phyloP scores from a whole-genome alignment of 2,888 invertebrate species.

The Cynaeus angustus region DNA sequence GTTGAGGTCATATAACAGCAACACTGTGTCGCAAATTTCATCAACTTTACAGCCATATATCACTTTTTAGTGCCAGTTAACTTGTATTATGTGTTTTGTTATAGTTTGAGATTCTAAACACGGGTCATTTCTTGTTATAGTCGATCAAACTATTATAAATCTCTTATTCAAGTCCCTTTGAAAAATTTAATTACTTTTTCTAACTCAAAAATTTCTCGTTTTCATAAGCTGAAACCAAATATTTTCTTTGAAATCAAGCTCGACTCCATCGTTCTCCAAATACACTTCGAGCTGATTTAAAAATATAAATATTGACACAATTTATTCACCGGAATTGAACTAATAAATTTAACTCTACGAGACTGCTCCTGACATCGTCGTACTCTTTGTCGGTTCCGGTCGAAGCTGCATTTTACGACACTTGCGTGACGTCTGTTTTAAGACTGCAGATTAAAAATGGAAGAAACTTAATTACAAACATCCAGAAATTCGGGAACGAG shows the following conservation, averaged over 20 bases:
- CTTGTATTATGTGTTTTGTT: neutral
- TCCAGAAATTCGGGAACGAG: constrained; percentile 4
- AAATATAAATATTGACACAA: constrained; percentile 23
- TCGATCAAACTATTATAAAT: neutral
- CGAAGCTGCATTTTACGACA: constrained; percentile 9
- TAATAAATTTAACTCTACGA: constrained; percentile 7
- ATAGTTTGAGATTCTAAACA: constrained; percentile 2
- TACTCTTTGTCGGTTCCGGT: neutral
- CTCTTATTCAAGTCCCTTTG: no score
- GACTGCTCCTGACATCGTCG: neutral
- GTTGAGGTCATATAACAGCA: constrained; percentile 10
- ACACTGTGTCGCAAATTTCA: constrained; percentile 3
- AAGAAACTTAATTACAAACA: constrained; percentile 24
- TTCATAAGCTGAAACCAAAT: neutral
- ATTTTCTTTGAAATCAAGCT: neutral
- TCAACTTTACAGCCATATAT: neutral
- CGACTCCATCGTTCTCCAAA: neutral
- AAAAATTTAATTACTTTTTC: no score
- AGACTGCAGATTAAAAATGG: constrained; percentile 13
- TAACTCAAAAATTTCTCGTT: no score
- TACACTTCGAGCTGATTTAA: neutral
- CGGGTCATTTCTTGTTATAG: neutral
- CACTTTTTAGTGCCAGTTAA: neutral
- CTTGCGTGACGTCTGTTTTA: neutral
- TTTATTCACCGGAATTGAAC: constrained; percentile 4